A percentile compares a stretch with the other conserved stretches of the same genome.
Conservation (phyloP, 2,888 invertebrate species). For the Drosophila pseudotakahashii region DNA sequence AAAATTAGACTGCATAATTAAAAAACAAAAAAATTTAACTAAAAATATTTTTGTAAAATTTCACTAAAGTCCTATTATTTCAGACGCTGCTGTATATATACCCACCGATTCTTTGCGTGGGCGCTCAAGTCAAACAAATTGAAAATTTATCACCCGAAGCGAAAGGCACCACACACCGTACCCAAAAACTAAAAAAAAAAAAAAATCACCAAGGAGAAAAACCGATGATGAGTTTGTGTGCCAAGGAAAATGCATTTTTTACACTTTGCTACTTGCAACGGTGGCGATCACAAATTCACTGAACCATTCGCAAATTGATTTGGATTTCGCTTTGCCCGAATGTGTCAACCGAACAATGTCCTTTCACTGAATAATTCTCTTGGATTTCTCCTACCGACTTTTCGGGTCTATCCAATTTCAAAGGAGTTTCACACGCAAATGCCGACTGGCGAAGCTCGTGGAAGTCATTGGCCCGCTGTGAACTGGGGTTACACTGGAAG, state of each 20-base stretch:
- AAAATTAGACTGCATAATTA: too few relatives aligned
- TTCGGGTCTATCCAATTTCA: conserved; percentile 71
- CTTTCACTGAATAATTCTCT: not conserved
- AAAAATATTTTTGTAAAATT: not conserved
- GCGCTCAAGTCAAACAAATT: conserved; percentile 75
- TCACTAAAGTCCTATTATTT: not conserved
- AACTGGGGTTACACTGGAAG: conserved; percentile 15
- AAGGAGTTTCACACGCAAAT: conserved; percentile 79
- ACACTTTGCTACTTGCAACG: conserved; percentile 48
- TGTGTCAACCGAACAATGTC: conserved; percentile 38
- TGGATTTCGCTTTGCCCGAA: conserved; percentile 57
- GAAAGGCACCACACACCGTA: conserved; percentile 17
- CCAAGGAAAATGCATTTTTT: conserved; percentile 71
- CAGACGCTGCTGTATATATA: not conserved
- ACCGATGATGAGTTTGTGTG: conserved; percentile 69
- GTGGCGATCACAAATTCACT: conserved; percentile 44
- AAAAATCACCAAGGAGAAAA: not conserved
- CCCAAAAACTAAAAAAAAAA: not conserved
- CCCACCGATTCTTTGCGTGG: conserved; percentile 50
- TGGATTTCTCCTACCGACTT: not conserved
- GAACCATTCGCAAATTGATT: conserved; percentile 75
- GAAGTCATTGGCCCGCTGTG: conserved; percentile 66
- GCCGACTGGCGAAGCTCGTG: conserved; percentile 51
- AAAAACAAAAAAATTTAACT: too few relatives aligned
- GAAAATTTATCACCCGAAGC: conserved; percentile 73